Percentiles rank a stretch among this genome's conserved stretches.
phyloP scores from a whole-genome alignment of 2,888 invertebrate species.

The Drosophila rubida region DNA sequence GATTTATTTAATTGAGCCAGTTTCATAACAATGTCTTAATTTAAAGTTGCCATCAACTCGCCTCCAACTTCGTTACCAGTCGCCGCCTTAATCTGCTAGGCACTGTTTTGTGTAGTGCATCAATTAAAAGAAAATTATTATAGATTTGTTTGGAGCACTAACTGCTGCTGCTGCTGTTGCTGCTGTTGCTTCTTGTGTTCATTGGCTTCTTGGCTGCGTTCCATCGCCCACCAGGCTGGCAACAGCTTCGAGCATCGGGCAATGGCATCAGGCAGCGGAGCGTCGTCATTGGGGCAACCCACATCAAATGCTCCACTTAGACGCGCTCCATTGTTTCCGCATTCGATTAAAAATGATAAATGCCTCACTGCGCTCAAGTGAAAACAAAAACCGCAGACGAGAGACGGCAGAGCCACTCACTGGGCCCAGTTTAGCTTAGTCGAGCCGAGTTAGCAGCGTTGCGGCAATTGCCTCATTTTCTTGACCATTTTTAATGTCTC shows the following conservation, averaged over 20 bases:
- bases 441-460: not conserved
- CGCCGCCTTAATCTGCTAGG: not conserved
- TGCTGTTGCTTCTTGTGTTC: conserved; percentile 44
- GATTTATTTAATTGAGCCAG: not conserved
- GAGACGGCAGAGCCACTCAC: conserved; percentile 16
- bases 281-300: conserved; percentile 33
- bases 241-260: conserved; percentile 9
- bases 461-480: conserved; percentile 47
- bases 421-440: conserved; percentile 41
- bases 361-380: conserved; percentile 73
- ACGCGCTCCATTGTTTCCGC: conserved; percentile 81
- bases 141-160: conserved; percentile 68
- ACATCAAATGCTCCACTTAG: conserved; percentile 76
- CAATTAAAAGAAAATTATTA: conserved; percentile 78
- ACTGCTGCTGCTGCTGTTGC: conserved; percentile 29
- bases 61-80: not conserved
- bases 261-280: conserved; percentile 8
- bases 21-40: not conserved
- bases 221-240: conserved; percentile 58
- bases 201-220: conserved; percentile 54
- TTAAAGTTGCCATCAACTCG: not conserved
- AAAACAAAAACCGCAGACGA: conserved; percentile 47
- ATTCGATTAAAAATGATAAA: conserved; percentile 81
- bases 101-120: conserved; percentile 38
- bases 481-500: conserved; percentile 73